Conservation (phyloP, 2,797 vertebrate species). For the Ataeniobius toweri region DNA sequence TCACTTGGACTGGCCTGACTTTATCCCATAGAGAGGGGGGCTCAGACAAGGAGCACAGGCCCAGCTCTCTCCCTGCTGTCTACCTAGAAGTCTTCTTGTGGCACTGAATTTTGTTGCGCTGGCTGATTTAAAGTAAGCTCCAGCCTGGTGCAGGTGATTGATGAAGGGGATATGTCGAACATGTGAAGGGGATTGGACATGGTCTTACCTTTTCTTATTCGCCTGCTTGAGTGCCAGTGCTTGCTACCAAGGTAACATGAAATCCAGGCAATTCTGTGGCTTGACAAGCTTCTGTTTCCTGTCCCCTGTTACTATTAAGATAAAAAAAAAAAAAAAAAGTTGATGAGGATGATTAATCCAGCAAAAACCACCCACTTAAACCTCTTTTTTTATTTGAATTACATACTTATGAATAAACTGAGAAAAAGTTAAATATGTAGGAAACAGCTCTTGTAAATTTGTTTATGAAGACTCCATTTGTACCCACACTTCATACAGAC, state of each 20-base stretch:
- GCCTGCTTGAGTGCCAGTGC: slow-evolving; percentile 42
- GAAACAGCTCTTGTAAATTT: background rate
- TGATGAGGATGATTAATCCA: slow-evolving; percentile 22
- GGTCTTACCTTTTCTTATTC: slow-evolving; percentile 57
- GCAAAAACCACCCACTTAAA: background rate
- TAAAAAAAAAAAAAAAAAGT: slow-evolving; percentile 17
- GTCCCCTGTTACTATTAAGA: slow-evolving; percentile 31
- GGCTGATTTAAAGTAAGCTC: slow-evolving; percentile 56
- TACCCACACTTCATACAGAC: background rate
- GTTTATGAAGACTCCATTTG: background rate
- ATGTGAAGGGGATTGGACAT: slow-evolving; percentile 43
- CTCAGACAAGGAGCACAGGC: slow-evolving; percentile 17
- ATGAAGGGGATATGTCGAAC: slow-evolving; percentile 51
- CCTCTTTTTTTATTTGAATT: background rate
- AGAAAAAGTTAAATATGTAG: background rate
- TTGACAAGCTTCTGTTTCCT: slow-evolving; percentile 50
- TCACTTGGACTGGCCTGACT: slow-evolving; percentile 1
- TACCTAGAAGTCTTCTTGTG: slow-evolving; percentile 32
- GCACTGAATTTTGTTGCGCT: slow-evolving; percentile 37
- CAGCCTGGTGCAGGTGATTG: slow-evolving; percentile 52
- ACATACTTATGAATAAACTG: background rate
- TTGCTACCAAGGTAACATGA: slow-evolving; percentile 74
- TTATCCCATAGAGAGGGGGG: slow-evolving; percentile 26
- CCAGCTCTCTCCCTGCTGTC: slow-evolving; percentile 22
- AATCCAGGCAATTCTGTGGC: slow-evolving; percentile 48